A percentile compares a stretch with the other conserved stretches of the same genome.
phyloP scores from a whole-genome alignment of 2,888 invertebrate species.

The Eristalis pertinax region DNA sequence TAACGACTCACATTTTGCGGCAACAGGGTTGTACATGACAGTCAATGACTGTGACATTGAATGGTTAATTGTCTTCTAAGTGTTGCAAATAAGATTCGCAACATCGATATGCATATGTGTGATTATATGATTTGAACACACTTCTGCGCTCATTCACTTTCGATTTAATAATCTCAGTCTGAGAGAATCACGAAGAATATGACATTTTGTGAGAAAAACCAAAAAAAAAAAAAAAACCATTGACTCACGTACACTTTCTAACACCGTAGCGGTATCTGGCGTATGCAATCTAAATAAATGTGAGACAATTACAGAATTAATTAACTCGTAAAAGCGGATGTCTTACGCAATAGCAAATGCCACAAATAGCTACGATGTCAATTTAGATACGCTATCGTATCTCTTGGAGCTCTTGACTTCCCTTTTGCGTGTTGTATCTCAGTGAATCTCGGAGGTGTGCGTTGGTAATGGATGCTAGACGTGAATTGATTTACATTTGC shows the following conservation, averaged over 20 bases:
- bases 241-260: background rate
- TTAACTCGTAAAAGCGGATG: constrained; percentile 9
- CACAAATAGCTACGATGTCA: constrained; percentile 6
- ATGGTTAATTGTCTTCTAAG: background rate
- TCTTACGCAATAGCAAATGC: constrained; percentile 37
- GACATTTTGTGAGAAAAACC: constrained; percentile 16
- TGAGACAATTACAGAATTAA: constrained; percentile 51
- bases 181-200: background rate
- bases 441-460: constrained; percentile 28
- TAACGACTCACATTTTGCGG: background rate
- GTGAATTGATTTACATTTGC: constrained; percentile 29
- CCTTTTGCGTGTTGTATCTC: constrained; percentile 16
- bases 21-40: background rate
- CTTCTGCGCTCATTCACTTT: constrained; percentile 14
- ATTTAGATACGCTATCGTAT: constrained; percentile 11
- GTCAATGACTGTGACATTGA: constrained; percentile 23
- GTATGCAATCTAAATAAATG: constrained; percentile 37
- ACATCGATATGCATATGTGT: background rate
- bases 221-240: background rate
- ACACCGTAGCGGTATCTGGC: background rate
- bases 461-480: constrained; percentile 9
- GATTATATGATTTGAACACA: background rate
- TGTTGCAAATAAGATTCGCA: background rate
- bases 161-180: background rate
- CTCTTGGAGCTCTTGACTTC: background rate